Base-by-base conservation (phyloP, 2,888 invertebrate genomes). In the Acanthococcus lagerstroemiae region DNA sequence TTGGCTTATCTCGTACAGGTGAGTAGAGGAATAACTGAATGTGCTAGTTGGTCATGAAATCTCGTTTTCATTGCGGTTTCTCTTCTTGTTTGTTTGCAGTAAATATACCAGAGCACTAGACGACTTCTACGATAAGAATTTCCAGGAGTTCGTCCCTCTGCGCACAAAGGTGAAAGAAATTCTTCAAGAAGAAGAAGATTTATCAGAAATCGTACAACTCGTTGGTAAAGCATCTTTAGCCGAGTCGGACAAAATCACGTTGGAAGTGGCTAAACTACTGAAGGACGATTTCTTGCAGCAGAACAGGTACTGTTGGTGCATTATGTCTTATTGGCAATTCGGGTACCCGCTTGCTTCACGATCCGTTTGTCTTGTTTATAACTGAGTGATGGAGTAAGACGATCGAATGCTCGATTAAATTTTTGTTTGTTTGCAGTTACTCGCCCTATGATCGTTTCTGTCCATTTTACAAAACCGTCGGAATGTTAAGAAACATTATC, bases 241-340 rank as follows among this genome's bases (percentile, higher is more conserved):
- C 6, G 99, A 99, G 80, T 88, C 93, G 26, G 99, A 99, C 79
- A 99, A 99, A 80, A 96, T 99, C 78, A 99, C 97, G 0, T 83
- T 99, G 68, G 99, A 99, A 81, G 94, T 99, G 54, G 96, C 97
- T 73, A 95, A 95, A 78, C 81, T 99, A 72, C 83, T 99, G 69
- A 97, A 99, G 77, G 99, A 99, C 77, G 99, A 99, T 81, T 99
- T 97, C 83, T 80, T 99, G 75, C 99, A 99, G 79, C 99, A 99
- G 79, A 99, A 99, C 84, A 95, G 96, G 79, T 90, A 74, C 54
- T 12, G n/a, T 52, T 3, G 22, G 15, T 45, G 37, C 37, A 37
- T 37, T 37, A 37, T 37, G 37, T 37, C 37, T 37, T 37, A 37
- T 37, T 37, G 15, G 37, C 37, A 37, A 37, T n/a, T n/a, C n/a